Evolutionary conservation across 2,888 invertebrate genomes (phyloP).

Genomic region (Drosophila rellima): DNA sequence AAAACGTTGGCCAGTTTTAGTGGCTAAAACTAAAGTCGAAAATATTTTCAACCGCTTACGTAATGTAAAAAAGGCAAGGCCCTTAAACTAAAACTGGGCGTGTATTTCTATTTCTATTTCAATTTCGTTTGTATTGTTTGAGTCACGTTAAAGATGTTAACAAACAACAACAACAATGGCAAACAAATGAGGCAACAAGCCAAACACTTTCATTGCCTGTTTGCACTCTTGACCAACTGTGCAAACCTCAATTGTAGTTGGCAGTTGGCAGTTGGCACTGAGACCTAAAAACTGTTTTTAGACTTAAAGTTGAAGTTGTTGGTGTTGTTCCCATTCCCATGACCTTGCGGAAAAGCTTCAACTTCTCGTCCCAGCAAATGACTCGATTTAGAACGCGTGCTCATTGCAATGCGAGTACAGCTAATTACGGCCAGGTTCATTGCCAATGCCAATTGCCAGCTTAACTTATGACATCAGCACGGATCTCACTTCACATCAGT

Average conservation of each 20-base stretch:
- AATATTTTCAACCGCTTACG: slow-evolving; percentile 46
- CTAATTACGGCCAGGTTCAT: slow-evolving; percentile 73
- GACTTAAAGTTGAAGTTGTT: slow-evolving; percentile 4
- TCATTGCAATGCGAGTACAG: slow-evolving; percentile 55
- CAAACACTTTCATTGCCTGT: slow-evolving; percentile 73
- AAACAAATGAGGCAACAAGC: slow-evolving; percentile 64
- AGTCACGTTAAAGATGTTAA: slow-evolving; percentile 63
- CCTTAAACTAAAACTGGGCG: slow-evolving; percentile 57
- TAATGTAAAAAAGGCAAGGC: slow-evolving; percentile 59
- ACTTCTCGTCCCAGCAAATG: slow-evolving; percentile 36
- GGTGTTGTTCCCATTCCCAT: slow-evolving; percentile 63
- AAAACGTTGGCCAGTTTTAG: slow-evolving; percentile 36
- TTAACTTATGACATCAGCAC: slow-evolving; percentile 65
- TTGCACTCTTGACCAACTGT: slow-evolving; percentile 74
- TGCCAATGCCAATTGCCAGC: slow-evolving; percentile 77
- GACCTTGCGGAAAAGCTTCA: slow-evolving; percentile 59
- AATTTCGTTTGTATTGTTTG: slow-evolving; percentile 28
- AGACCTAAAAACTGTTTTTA: no score
- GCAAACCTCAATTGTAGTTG: slow-evolving; percentile 56
- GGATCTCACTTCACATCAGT: slow-evolving; percentile 31
- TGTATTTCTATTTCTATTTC: slow-evolving; percentile 14
- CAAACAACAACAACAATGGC: slow-evolving; percentile 36
- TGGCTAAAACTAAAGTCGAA: slow-evolving; percentile 39
- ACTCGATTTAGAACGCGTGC: slow-evolving; percentile 62
- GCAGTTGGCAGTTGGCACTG: no score